A percentile compares a stretch with the other conserved stretches of the same genome.
Evolutionary conservation across 2,888 invertebrate genomes (phyloP).

Genomic region (Gastracanthus pulcherrimus): DNA sequence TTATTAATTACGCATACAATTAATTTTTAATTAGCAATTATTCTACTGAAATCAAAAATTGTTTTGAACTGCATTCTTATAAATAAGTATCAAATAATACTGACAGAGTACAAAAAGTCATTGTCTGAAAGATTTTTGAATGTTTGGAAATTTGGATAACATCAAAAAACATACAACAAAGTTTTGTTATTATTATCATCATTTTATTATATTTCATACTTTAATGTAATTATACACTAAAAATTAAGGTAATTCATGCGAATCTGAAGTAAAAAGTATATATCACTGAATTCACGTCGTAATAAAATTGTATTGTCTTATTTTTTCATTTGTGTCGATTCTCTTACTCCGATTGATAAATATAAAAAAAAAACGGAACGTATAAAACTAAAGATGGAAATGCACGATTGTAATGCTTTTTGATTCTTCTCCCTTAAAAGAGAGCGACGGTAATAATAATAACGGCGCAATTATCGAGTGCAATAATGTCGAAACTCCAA

Average conservation of each 20-base stretch:
- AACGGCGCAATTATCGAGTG: conserved; percentile 44
- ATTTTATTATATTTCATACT: conserved; percentile 47
- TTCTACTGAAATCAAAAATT: background rate
- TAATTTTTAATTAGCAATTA: background rate
- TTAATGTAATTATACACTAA: conserved; percentile 45
- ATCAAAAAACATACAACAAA: background rate
- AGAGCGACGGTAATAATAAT: conserved; percentile 29
- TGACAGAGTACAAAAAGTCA: too few species aligned
- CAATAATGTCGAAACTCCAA: conserved; percentile 44
- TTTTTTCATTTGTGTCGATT: background rate
- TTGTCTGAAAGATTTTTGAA: background rate
- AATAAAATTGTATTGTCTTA: conserved; percentile 34
- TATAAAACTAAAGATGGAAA: conserved; percentile 4
- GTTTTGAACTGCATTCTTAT: background rate
- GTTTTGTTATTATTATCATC: conserved; percentile 29
- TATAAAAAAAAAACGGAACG: background rate
- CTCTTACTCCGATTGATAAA: background rate
- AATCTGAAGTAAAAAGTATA: conserved; percentile 35
- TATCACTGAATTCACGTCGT: conserved; percentile 28
- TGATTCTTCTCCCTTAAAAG: background rate
- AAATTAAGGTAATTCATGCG: conserved; percentile 36
- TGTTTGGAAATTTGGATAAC: background rate
- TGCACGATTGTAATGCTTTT: conserved; percentile 14
- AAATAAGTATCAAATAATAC: background rate
- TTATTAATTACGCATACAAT: background rate